Evolutionary conservation across 2,888 invertebrate genomes (phyloP), one percentile per base, ranked within the genome.

Genomic region (Desoria tigrina): DNA sequence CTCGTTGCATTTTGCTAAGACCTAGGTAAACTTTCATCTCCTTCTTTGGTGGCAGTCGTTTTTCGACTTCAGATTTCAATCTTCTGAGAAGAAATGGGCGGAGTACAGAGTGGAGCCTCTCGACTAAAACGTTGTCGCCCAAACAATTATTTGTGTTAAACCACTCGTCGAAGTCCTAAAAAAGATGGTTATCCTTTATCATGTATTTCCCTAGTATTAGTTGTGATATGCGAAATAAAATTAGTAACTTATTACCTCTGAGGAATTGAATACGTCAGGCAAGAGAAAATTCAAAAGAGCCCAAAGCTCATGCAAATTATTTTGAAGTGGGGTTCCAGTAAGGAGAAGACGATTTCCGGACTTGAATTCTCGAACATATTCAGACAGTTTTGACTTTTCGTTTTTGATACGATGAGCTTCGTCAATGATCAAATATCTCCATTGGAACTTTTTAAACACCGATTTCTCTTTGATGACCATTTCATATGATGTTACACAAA

Each of bases 301-400:
- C 88, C 89, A 90, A 18, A 90, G 79, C 79, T 90, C 89, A 1
- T 82, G 77, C 54, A 89, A 79, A 79, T 87, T 85, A 78, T 89
- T 90, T 77, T 89, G 89, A n/a, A 89, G 79, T 0, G 90, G 89
- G 1, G 89, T 89, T 0, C 89, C 89, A n/a, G 88, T 88, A 64
- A 89, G 79, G 42, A 89, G 77, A 1, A 88, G 78, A 11, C 87
- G 83, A 76, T 85, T 86, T 21, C 78, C 76, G 2, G 83, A 83
- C 18, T 79, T 78, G 60, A 84, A 82, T 50, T 74, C 64, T 61
- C 83, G 81, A 16, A 73, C 68, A 16, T 28, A 37, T 7, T 39
- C 54, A 6, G 75, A 51, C 18, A 88, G 80, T 65, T 80, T 77
- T 53, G 84, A 83, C 2, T 86, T 78, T 68, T 80, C 79, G 79